Conservation (phyloP, 1,140 invertebrate species). For the Leptinotarsa texana region DNA sequence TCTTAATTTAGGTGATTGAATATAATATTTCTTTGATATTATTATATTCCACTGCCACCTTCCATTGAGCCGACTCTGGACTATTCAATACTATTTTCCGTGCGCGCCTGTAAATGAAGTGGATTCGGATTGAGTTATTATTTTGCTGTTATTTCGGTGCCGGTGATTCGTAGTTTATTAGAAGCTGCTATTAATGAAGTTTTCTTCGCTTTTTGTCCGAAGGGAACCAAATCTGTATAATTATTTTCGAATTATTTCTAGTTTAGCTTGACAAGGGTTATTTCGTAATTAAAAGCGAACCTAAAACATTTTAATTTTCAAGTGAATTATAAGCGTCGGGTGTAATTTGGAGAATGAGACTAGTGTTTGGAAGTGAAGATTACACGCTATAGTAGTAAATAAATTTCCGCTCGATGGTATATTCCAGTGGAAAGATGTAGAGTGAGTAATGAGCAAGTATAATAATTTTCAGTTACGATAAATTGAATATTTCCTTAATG, state of each 20-base stretch:
- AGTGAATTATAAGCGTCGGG: not conserved
- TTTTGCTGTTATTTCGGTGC: slow-evolving; percentile 32
- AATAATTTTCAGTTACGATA: too few species aligned
- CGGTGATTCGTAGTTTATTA: slow-evolving; percentile 6
- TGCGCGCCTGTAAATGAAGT: not conserved
- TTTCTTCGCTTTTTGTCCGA: not conserved
- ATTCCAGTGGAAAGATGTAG: not conserved
- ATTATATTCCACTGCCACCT: too few species aligned
- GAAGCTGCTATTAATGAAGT: slow-evolving; percentile 20
- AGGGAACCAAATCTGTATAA: slow-evolving; percentile 9
- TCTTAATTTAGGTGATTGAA: too few species aligned
- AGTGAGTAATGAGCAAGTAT: too few species aligned
- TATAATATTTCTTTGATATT: too few species aligned
- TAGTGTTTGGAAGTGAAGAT: not conserved
- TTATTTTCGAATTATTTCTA: slow-evolving; percentile 23
- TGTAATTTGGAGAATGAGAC: slow-evolving; percentile 8
- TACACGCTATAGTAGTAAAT: not conserved
- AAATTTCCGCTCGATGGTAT: not conserved
- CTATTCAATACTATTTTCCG: not conserved
- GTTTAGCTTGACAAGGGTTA: slow-evolving; percentile 22
- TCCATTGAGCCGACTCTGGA: not conserved
- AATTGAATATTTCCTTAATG: too few species aligned
- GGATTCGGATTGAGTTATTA: slow-evolving; percentile 35
- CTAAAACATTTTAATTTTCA: slow-evolving; percentile 14
- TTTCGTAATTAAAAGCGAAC: slow-evolving; percentile 16